Conservation (phyloP, 2,113 vertebrate species). For the Stegostoma tigrinum region DNA sequence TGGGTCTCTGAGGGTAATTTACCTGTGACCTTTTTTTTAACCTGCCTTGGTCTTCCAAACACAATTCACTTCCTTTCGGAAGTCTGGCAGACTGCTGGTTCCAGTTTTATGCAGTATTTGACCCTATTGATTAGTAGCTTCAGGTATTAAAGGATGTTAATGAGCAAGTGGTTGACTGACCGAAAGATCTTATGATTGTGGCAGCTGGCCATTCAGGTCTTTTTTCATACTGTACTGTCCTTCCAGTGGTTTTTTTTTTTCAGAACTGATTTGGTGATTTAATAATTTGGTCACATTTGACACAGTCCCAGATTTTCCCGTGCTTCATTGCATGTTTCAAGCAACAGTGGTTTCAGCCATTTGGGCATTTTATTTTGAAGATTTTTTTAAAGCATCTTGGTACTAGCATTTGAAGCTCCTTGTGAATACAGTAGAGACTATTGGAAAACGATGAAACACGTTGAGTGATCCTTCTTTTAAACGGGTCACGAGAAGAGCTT, state of each 20-base stretch:
- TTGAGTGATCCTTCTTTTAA: background rate
- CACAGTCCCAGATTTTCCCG: background rate
- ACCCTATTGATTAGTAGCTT: slow-evolving; percentile 32
- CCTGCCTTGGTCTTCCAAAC: slow-evolving; percentile 35
- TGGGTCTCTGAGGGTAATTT: slow-evolving; percentile 25
- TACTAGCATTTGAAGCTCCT: slow-evolving; percentile 7
- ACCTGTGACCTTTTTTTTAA: slow-evolving; percentile 30
- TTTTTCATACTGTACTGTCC: background rate
- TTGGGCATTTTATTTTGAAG: slow-evolving; percentile 17
- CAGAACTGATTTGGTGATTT: background rate
- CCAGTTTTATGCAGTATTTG: slow-evolving; percentile 36
- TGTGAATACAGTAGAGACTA: background rate
- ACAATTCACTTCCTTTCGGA: slow-evolving; percentile 29
- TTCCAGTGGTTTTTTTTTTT: background rate
- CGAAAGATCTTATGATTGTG: background rate
- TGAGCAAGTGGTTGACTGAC: slow-evolving; percentile 37
- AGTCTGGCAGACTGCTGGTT: slow-evolving; percentile 37
- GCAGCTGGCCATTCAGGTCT: background rate
- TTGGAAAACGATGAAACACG: background rate
- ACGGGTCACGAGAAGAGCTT: background rate
- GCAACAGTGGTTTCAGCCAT: background rate
- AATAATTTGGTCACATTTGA: background rate
- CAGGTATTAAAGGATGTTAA: slow-evolving; percentile 31
- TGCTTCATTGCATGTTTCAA: slow-evolving; percentile 12
- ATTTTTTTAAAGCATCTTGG: slow-evolving; percentile 4